phyloP scores from a whole-genome alignment of 2,113 vertebrate genomes.

The Onychorhynchus coronatus region DNA sequence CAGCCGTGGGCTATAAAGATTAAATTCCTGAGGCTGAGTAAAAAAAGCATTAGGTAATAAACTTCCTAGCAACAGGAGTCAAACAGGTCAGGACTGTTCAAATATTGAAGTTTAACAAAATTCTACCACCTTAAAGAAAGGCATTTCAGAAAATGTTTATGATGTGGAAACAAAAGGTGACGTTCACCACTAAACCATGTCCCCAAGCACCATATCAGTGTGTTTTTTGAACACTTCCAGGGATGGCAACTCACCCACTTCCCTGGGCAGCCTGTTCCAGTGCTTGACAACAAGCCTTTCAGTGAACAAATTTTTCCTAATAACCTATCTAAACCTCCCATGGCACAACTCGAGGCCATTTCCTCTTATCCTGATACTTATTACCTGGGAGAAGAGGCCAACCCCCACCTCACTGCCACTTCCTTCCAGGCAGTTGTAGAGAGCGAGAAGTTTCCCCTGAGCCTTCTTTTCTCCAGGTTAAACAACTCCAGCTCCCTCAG shows the following conservation, averaged over 20 bases:
- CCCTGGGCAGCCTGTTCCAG: neutral
- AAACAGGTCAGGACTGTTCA: neutral
- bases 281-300: neutral
- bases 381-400: neutral
- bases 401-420: fast-evolving
- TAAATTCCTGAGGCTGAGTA: neutral
- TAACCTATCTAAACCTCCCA: neutral
- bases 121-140: neutral
- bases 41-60: neutral
- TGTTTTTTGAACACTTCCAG: neutral
- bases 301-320: neutral
- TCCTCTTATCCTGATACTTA: neutral
- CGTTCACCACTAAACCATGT: neutral
- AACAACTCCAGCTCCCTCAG: neutral
- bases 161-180: neutral
- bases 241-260: neutral
- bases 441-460: neutral
- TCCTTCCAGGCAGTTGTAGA: neutral
- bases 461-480: neutral
- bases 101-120: neutral
- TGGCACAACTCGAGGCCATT: neutral
- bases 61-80: neutral
- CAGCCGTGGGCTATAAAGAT: neutral
- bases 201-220: neutral
- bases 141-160: neutral